phyloP scores from a whole-genome alignment of 2,888 invertebrate genomes.

The Brachycybe producta region DNA sequence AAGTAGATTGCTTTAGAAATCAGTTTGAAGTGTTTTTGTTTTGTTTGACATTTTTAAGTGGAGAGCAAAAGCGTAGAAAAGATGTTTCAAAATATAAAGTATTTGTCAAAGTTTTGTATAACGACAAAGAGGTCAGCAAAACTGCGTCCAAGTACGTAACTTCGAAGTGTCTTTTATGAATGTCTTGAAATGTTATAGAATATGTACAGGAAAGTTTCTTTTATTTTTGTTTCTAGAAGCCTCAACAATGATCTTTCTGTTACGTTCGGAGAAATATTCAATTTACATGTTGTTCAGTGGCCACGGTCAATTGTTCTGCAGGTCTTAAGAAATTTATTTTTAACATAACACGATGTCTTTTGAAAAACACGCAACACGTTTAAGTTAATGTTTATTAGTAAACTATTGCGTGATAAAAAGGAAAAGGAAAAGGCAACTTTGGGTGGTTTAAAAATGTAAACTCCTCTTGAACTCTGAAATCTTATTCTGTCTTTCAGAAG shows the following conservation, averaged over 20 bases:
- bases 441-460: not conserved
- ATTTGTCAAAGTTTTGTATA: slow-evolving; percentile 50
- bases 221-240: not conserved
- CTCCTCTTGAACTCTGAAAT: no score
- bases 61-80: slow-evolving; percentile 42
- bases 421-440: no score
- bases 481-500: no score
- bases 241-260: slow-evolving; percentile 38
- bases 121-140: slow-evolving; percentile 53
- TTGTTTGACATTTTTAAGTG: slow-evolving; percentile 6
- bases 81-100: slow-evolving; percentile 41
- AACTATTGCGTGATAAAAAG: no score
- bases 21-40: not conserved
- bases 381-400: no score
- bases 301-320: slow-evolving; percentile 12
- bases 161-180: not conserved
- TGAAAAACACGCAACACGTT: no score
- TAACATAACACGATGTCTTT: no score
- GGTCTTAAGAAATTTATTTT: slow-evolving; percentile 23
- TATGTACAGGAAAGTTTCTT: slow-evolving; percentile 15
- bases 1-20: not conserved
- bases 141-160: slow-evolving; percentile 36
- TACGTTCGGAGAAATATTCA: slow-evolving; percentile 44
- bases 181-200: not conserved
- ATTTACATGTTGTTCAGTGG: slow-evolving; percentile 33